These are phyloP conservation scores for Drosophila subobscura DNA, from an alignment of 1,140 invertebrate genomes.

Conservation along the genomic window DNA sequence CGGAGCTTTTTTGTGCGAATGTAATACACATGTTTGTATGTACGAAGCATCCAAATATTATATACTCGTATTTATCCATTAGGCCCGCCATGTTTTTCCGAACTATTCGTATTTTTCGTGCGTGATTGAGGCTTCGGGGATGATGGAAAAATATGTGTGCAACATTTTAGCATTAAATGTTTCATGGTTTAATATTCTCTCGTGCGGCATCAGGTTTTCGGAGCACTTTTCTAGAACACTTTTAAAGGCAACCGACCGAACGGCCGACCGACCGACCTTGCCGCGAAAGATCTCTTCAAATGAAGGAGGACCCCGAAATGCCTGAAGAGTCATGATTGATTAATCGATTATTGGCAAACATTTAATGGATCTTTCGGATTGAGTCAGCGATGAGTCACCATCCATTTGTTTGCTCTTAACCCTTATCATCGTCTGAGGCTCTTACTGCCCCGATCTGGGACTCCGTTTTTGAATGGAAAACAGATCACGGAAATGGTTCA, in stretches of 20 bases:
- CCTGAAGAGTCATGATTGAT: slow-evolving; percentile 12
- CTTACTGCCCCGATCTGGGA: slow-evolving; percentile 10
- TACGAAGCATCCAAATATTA: slow-evolving; percentile 39
- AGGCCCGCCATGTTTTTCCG: slow-evolving; percentile 24
- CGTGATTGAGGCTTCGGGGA: slow-evolving; percentile 29
- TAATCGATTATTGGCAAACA: slow-evolving; percentile 38
- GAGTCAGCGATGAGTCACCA: slow-evolving; percentile 21
- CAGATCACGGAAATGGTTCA: slow-evolving; percentile 34
- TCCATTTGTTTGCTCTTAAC: background rate
- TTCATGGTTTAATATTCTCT: slow-evolving; percentile 38
- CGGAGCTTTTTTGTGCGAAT: slow-evolving; percentile 40
- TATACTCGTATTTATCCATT: slow-evolving; percentile 46
- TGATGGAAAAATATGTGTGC: slow-evolving; percentile 30
- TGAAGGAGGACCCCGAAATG: slow-evolving; percentile 21
- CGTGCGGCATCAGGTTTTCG: background rate
- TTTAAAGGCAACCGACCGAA: slow-evolving; percentile 17
- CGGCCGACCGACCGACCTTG: no score
- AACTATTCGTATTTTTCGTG: slow-evolving; percentile 33
- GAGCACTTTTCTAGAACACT: background rate
- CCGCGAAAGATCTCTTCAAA: background rate
- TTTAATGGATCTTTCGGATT: slow-evolving; percentile 26
- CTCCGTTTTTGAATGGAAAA: slow-evolving; percentile 24
- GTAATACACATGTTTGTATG: background rate
- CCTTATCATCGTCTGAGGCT: slow-evolving; percentile 13
- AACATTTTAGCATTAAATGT: slow-evolving; percentile 40